Conservation (phyloP, 2,888 invertebrate species). For the Heliconius charithonia region DNA sequence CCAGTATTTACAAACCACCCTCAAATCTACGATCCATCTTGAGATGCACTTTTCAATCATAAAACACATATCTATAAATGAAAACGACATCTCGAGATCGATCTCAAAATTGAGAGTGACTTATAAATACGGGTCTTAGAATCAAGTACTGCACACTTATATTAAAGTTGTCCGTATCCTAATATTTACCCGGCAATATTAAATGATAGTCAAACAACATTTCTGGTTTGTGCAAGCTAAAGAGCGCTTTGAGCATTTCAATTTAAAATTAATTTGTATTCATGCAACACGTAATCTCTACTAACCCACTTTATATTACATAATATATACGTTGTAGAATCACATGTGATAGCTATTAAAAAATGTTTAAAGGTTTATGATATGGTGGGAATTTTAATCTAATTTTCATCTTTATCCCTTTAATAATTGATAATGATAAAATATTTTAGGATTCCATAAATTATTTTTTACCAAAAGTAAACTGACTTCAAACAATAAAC, state of each 20-base stretch:
- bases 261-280: slow-evolving; percentile 7
- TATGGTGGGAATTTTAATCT: neutral
- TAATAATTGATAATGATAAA: too few relatives aligned
- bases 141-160: neutral
- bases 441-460: too few relatives aligned
- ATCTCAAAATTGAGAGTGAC: too few relatives aligned
- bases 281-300: slow-evolving; percentile 24
- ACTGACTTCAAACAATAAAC: too few relatives aligned
- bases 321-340: neutral
- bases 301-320: slow-evolving; percentile 29
- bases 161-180: neutral
- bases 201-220: neutral
- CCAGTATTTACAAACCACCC: too few relatives aligned
- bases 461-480: too few relatives aligned
- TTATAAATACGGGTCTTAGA: neutral
- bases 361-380: neutral
- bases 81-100: too few relatives aligned
- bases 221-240: slow-evolving; percentile 10
- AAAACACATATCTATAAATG: too few relatives aligned
- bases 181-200: slow-evolving; percentile 1
- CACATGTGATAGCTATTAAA: neutral
- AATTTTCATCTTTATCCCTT: too few relatives aligned
- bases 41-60: too few relatives aligned
- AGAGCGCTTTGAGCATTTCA: slow-evolving; percentile 9
- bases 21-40: too few relatives aligned